Evolutionary conservation across 2,113 vertebrate species (phyloP).

Genomic region (Otus sunia): DNA sequence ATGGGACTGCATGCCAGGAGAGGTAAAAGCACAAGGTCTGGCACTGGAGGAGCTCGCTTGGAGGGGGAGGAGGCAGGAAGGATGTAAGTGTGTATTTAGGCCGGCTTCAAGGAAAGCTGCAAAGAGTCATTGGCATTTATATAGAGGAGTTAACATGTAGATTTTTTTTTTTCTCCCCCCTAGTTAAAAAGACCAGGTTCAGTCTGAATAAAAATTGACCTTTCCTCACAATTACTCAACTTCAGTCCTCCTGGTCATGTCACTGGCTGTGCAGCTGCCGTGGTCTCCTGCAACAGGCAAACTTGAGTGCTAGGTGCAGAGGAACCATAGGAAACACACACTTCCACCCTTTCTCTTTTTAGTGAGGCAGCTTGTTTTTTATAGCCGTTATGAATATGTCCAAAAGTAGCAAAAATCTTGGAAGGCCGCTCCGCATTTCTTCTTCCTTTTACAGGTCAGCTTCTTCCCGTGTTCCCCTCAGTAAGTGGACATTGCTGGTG

Average conservation of each 20-base stretch:
- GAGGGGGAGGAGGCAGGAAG: slow-evolving; percentile 15
- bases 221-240: not conserved
- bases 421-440: not conserved
- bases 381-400: not conserved
- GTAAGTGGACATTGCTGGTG: not conserved
- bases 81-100: slow-evolving; percentile 29
- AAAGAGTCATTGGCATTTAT: not conserved
- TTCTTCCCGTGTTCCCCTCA: not conserved
- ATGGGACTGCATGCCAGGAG: not conserved
- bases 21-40: slow-evolving; percentile 23
- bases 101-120: not conserved
- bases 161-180: not conserved
- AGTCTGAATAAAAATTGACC: not conserved
- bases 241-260: not conserved
- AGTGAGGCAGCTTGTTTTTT: not conserved
- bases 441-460: not conserved
- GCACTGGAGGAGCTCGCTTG: not conserved
- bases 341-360: slow-evolving; percentile 12
- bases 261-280: not conserved
- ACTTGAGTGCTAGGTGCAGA: not conserved
- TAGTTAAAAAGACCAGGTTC: not conserved
- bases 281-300: not conserved
- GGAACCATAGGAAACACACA: not conserved
- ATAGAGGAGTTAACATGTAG: not conserved
- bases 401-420: not conserved